Base-by-base conservation (phyloP, 2,113 vertebrate species). In the Nothocercus nigrocapillus region DNA sequence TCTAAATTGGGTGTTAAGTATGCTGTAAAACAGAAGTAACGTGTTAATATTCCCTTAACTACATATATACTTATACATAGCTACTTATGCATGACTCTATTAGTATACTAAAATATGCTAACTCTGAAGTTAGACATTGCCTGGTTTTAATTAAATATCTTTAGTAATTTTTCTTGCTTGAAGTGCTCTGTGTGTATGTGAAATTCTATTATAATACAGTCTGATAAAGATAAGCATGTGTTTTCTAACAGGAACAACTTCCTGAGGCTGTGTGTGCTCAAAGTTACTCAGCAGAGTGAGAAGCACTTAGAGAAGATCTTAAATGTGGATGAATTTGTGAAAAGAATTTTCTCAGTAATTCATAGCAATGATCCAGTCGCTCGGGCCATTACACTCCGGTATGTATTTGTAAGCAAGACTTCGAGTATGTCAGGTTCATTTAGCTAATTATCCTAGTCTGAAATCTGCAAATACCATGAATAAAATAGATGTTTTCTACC, bases 221-320 rank as follows among this genome's bases (percentile, higher is more conserved):
- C 19, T 74, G 36, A 32, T 51, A 32, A 77, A 51, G 32, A 70
- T 63, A 51, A 3, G 2, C 4, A 5, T 86, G 13, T 93, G 9
- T 59, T 66, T 93, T 94, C 74, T 96, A 69, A 88, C 66, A 99
- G 99, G 82, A 99, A 99, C 97, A 99, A 99, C 95, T 99, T 99
- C 62, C 96, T 99, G 82, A 98, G 99, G 18, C 98, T 99, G 1
- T 99, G 99, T 94, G 99, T 99, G 77, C 98, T 99, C 82, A 99
- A 99, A 97, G 99, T 99, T 40, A 99, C 99, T 14, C 99, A 99
- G 66, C 99, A 99, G 97, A 99, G 99, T 36, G 99, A 99, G 97
- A 99, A 99, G 92, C 99, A 99, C 92, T 96, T 99, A 42, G 99
- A 99, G 96, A 99, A 99, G 97, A 99, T 99, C 93, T 98, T 99